Conservation (phyloP, 2,888 invertebrate genomes). For the Cosmorhoe ocellata region DNA sequence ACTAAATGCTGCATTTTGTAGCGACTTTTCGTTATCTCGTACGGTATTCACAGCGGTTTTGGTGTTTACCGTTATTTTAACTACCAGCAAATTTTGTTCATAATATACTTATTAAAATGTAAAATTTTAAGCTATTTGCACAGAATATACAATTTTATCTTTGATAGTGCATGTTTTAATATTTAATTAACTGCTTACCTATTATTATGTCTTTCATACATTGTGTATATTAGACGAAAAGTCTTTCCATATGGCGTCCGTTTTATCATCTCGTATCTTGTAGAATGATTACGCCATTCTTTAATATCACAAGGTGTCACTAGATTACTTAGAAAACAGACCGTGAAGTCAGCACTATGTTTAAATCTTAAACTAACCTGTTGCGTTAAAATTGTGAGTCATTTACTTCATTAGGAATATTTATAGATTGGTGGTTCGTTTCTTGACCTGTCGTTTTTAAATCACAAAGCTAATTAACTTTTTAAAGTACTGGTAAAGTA, state of each 20-base stretch:
- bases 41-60: constrained; percentile 75
- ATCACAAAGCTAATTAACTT: not conserved
- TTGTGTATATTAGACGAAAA: too few relatives aligned
- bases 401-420: constrained; percentile 8
- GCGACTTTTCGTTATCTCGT: constrained; percentile 62
- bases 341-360: constrained; percentile 53
- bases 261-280: not conserved
- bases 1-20: constrained; percentile 48
- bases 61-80: constrained; percentile 66
- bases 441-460: not conserved
- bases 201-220: too few relatives aligned
- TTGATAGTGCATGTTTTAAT: too few relatives aligned
- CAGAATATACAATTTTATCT: too few relatives aligned
- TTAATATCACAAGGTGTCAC: constrained; percentile 32
- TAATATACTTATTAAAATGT: too few relatives aligned
- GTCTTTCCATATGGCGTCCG: not conserved
- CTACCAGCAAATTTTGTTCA: constrained; percentile 43
- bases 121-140: too few relatives aligned
- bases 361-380: constrained; percentile 19
- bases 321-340: constrained; percentile 39
- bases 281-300: not conserved
- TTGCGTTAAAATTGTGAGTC: constrained; percentile 18
- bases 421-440: not conserved
- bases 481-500: too few relatives aligned
- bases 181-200: too few relatives aligned